Evolutionary conservation across 2,888 invertebrate species (phyloP).

Genomic region (Ennomos quercinarius): DNA sequence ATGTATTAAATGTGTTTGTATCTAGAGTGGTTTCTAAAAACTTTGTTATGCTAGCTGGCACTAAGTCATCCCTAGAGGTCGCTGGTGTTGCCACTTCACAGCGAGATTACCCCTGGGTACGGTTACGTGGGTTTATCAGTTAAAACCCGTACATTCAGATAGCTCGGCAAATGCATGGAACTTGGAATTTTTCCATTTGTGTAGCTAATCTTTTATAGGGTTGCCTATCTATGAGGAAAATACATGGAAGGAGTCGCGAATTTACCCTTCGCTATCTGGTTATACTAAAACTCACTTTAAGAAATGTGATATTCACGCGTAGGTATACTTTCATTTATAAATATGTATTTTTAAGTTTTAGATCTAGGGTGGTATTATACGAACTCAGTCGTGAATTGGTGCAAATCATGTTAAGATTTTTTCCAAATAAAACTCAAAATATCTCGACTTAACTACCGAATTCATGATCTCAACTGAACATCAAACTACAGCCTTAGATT

Average conservation of each 20-base stretch:
- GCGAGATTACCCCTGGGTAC: slow-evolving; percentile 57
- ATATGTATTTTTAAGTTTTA: too few relatives aligned
- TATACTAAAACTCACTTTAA: slow-evolving; percentile 9
- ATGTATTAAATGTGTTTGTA: slow-evolving; percentile 12
- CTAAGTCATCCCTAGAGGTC: slow-evolving; percentile 44
- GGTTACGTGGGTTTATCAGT: slow-evolving; percentile 55
- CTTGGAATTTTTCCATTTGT: slow-evolving; percentile 40
- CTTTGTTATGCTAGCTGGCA: slow-evolving; percentile 44
- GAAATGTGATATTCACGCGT: slow-evolving; percentile 6
- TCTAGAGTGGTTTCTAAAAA: slow-evolving; percentile 31
- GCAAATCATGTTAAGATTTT: too few relatives aligned
- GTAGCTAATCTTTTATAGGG: slow-evolving; percentile 35
- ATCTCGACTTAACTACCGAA: too few relatives aligned
- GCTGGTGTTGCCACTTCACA: slow-evolving; percentile 48
- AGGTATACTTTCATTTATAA: too few relatives aligned
- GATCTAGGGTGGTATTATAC: too few relatives aligned
- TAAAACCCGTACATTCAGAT: slow-evolving; percentile 48
- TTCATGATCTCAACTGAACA: too few relatives aligned
- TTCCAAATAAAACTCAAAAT: too few relatives aligned
- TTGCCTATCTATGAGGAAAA: slow-evolving; percentile 43
- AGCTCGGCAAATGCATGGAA: slow-evolving; percentile 42
- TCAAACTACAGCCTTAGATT: too few relatives aligned
- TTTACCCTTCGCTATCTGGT: slow-evolving; percentile 26
- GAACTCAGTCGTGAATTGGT: too few relatives aligned
- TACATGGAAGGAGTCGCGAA: slow-evolving; percentile 30